A percentile compares a stretch with the other conserved stretches of the same genome.
phyloP scores from a whole-genome alignment of 2,113 vertebrate species.

The Myrmecophaga tridactyla region DNA sequence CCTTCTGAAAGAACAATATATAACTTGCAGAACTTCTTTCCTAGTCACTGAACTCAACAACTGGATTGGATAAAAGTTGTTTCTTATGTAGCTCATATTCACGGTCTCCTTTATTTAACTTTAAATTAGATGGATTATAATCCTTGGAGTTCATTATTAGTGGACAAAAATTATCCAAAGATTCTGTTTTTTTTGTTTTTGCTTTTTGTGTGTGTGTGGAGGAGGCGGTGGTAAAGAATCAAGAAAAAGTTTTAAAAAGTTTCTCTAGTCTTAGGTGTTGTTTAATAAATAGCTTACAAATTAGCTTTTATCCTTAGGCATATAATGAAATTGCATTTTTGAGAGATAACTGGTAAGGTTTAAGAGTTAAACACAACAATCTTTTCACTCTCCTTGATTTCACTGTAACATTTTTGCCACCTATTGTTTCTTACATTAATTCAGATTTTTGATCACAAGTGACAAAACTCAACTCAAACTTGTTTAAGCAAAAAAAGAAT shows the following conservation, averaged over 20 bases:
- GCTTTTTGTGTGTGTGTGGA: no score
- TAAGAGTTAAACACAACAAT: background rate
- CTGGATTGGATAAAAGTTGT: background rate
- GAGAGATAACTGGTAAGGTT: background rate
- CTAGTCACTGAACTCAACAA: background rate
- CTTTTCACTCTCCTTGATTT: background rate
- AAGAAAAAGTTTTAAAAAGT: background rate
- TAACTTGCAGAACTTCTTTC: background rate
- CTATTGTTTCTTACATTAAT: background rate
- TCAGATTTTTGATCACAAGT: background rate
- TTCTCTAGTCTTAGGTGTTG: background rate
- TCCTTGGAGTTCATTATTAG: background rate
- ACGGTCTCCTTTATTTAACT: background rate
- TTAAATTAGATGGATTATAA: background rate
- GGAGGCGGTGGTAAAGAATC: background rate
- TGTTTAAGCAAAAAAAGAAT: background rate
- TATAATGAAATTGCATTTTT: background rate
- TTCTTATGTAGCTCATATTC: background rate
- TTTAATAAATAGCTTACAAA: background rate
- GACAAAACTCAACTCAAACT: background rate
- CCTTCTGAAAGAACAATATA: background rate
- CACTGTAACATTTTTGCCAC: background rate
- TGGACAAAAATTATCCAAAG: background rate
- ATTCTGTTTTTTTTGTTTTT: background rate
- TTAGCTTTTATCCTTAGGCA: background rate